Conservation (phyloP, 92 coral and sea anemone species). For the Phenganax marumi region DNA sequence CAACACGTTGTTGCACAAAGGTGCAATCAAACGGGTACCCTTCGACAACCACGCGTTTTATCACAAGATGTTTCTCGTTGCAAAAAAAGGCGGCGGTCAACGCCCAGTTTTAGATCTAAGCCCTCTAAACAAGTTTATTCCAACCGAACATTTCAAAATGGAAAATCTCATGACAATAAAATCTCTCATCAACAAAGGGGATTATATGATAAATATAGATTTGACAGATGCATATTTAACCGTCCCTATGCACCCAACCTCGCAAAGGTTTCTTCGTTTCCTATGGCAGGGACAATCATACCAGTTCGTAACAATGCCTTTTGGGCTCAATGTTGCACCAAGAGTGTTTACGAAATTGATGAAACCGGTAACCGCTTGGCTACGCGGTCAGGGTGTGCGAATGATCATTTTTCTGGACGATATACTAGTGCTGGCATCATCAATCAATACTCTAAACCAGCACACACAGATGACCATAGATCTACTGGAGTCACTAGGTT, state of each 20-base stretch:
- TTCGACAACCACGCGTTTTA: slow-evolving; percentile 31
- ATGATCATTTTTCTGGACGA: slow-evolving; percentile 56
- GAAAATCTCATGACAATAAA: slow-evolving; percentile 43
- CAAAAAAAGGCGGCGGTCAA: slow-evolving; percentile 46
- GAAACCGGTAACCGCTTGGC: slow-evolving; percentile 52
- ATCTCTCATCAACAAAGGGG: slow-evolving; percentile 49
- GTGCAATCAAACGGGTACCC: slow-evolving; percentile 33
- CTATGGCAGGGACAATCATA: slow-evolving; percentile 23
- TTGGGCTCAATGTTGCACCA: slow-evolving; percentile 44
- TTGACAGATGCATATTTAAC: slow-evolving; percentile 55
- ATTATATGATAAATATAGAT: slow-evolving; percentile 61
- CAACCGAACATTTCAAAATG: slow-evolving; percentile 54
- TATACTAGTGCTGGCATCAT: slow-evolving; percentile 44
- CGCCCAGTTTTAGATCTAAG: slow-evolving; percentile 58
- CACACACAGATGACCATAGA: slow-evolving; percentile 1
- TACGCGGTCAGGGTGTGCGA: slow-evolving; percentile 44
- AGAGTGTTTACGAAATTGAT: slow-evolving; percentile 38
- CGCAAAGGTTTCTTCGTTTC: slow-evolving; percentile 59
- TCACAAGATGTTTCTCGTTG: slow-evolving; percentile 43
- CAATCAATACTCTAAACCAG: slow-evolving; percentile 2
- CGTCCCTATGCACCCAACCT: slow-evolving; percentile 41
- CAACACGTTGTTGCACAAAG: slow-evolving; percentile 34
- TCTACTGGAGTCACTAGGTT: slow-evolving; percentile 16
- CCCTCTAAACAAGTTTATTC: slow-evolving; percentile 51
- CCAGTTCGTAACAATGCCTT: background rate